phyloP scores from a whole-genome alignment of 2,113 vertebrate genomes.

The Petrocephalus microphthalmus region DNA sequence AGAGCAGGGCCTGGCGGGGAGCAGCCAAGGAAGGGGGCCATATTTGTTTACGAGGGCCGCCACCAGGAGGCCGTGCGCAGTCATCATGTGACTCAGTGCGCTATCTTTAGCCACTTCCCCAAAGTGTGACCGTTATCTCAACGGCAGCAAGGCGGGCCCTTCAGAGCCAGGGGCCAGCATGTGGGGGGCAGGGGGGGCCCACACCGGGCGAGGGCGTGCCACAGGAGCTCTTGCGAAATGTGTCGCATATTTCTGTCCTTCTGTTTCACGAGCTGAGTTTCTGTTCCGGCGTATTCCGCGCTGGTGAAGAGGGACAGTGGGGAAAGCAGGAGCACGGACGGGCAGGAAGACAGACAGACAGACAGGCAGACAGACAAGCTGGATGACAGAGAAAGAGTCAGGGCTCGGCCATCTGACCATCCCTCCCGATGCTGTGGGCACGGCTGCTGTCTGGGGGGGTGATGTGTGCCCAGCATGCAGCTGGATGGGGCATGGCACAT shows the following conservation, averaged over 20 bases:
- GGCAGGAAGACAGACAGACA: neutral
- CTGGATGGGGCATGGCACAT: neutral
- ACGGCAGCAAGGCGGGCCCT: neutral
- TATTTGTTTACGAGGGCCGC: slow-evolving; percentile 44
- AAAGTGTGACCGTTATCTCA: slow-evolving; percentile 49
- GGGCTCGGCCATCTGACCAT: slow-evolving; percentile 24
- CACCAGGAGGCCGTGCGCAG: slow-evolving; percentile 41
- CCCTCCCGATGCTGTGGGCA: neutral
- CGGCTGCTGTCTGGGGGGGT: neutral
- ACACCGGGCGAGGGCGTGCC: neutral
- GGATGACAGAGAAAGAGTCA: slow-evolving; percentile 3
- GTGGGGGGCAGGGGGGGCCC: neutral
- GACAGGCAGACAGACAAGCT: neutral
- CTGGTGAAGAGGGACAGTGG: neutral
- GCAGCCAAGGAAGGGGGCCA: neutral
- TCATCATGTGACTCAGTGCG: slow-evolving; percentile 19
- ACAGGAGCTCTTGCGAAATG: neutral
- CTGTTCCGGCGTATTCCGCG: neutral
- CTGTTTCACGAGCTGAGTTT: neutral
- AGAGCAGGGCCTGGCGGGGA: neutral
- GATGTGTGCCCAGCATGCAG: neutral
- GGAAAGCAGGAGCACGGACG: neutral
- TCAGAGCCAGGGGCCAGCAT: neutral
- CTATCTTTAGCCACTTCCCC: slow-evolving; percentile 59
- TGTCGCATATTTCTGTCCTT: neutral